phyloP scores from a whole-genome alignment of 2,113 vertebrate species.

The Oxyura jamaicensis region DNA sequence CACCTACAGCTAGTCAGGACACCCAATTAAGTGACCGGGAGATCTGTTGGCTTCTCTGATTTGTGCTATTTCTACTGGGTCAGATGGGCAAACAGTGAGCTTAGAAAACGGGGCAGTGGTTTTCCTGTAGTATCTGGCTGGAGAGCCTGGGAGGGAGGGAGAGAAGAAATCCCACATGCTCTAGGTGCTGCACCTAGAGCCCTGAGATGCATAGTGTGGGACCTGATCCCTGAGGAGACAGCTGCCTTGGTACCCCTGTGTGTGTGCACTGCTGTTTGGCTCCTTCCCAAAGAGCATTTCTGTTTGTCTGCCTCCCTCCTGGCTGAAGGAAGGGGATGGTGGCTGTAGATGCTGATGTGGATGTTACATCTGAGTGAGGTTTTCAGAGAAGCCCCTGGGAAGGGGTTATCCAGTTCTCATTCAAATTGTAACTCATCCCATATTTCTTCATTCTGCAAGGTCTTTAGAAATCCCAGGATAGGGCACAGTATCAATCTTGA shows the following conservation, averaged over 20 bases:
- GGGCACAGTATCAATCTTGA: background rate
- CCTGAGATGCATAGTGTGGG: background rate
- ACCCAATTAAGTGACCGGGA: background rate
- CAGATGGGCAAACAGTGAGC: background rate
- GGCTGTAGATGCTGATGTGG: background rate
- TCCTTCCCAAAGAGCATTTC: background rate
- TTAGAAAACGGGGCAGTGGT: background rate
- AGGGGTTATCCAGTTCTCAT: background rate
- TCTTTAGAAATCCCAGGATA: constrained; percentile 28
- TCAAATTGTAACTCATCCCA: background rate
- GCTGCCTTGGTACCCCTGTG: background rate
- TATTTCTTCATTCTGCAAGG: background rate
- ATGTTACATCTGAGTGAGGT: background rate
- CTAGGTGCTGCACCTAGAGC: background rate
- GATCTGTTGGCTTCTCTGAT: background rate
- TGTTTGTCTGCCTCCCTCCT: background rate
- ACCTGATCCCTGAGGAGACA: background rate
- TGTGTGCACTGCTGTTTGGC: background rate
- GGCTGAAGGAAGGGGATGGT: background rate
- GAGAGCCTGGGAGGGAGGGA: background rate
- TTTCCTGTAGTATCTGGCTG: background rate
- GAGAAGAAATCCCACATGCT: background rate
- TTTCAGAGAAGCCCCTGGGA: constrained; percentile 27
- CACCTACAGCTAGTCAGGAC: background rate
- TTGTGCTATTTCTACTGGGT: background rate